Evolutionary conservation across 2,888 invertebrate species (phyloP), one percentile per base, ranked within the genome.

Genomic region (Aspidapion aeneum): DNA sequence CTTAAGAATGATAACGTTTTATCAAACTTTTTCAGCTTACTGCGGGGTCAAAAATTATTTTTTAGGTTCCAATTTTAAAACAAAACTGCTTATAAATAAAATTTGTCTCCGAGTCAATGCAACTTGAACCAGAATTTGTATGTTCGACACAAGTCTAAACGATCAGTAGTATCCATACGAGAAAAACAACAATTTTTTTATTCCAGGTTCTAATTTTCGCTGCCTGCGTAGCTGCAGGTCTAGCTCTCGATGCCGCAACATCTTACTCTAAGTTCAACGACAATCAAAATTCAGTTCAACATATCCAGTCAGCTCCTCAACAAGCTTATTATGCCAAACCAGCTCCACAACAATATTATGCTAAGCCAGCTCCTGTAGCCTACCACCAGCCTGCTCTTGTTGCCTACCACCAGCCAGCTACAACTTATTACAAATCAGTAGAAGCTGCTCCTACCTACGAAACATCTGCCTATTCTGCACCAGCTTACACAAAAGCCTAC

Each of bases 141-240:
- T n/a, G n/a, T n/a, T n/a, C n/a, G n/a, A n/a, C n/a, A n/a, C n/a
- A n/a, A n/a, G n/a, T n/a, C n/a, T n/a, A n/a, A n/a, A n/a, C n/a
- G n/a, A n/a, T n/a, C n/a, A n/a, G n/a, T n/a, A n/a, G n/a, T n/a
- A n/a, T n/a, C n/a, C n/a, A n/a, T n/a, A n/a, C n/a, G n/a, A n/a
- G n/a, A n/a, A n/a, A n/a, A n/a, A n/a, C n/a, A n/a, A n/a, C n/a
- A n/a, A n/a, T n/a, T n/a, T 51, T 58, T 62, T 58, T 50, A 18
- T 70, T 68, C 48, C 59, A 73, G 80, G 65, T 77, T 63, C 61
- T 79, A 58, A 70, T 75, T 61, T 35, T 79, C 55, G 64, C 76
- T 71, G 76, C 76, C 63, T 66, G 77, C 63, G 79, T 63, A 74
- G 80, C 66, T 70, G 78, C 82, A 55, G 77, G 81, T 22, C 81